These are phyloP conservation scores for Actias luna DNA, from an alignment of 2,888 invertebrate species.

Conservation along the genomic window DNA sequence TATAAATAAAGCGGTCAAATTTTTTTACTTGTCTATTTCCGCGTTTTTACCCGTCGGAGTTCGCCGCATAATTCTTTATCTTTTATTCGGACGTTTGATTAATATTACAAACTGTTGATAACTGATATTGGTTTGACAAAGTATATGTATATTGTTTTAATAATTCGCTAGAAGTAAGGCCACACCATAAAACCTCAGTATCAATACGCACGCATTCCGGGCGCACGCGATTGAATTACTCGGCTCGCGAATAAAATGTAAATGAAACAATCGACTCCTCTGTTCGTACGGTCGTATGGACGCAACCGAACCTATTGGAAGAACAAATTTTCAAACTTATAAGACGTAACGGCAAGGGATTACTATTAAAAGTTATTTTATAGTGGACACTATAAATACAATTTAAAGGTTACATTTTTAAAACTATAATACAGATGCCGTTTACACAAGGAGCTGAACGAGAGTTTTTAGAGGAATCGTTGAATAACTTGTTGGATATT, in stretches of 20 bases:
- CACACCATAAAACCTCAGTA: constrained; percentile 26
- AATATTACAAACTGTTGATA: too few relatives aligned
- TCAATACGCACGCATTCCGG: constrained; percentile 46
- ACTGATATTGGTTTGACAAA: too few relatives aligned
- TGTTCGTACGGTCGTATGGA: neutral
- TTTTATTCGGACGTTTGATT: too few relatives aligned
- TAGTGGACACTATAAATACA: neutral
- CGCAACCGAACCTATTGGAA: neutral
- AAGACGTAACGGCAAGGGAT: neutral
- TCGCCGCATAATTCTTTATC: too few relatives aligned
- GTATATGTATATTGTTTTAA: neutral
- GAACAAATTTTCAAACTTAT: neutral
- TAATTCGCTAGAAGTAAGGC: constrained; percentile 15
- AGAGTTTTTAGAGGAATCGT: too few relatives aligned
- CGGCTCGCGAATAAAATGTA: constrained; percentile 48
- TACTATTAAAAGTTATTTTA: neutral
- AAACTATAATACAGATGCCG: too few relatives aligned
- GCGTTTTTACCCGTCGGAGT: too few relatives aligned
- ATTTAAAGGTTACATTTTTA: too few relatives aligned
- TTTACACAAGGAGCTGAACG: too few relatives aligned
- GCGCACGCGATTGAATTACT: constrained; percentile 48
- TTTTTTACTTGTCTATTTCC: too few relatives aligned
- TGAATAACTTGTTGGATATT: too few relatives aligned
- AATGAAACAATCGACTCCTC: constrained; percentile 33
- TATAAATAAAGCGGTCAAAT: too few relatives aligned